These are phyloP conservation scores for Atopsyche davidsoni DNA, from an alignment of 1,140 invertebrate genomes.

Conservation along the genomic window DNA sequence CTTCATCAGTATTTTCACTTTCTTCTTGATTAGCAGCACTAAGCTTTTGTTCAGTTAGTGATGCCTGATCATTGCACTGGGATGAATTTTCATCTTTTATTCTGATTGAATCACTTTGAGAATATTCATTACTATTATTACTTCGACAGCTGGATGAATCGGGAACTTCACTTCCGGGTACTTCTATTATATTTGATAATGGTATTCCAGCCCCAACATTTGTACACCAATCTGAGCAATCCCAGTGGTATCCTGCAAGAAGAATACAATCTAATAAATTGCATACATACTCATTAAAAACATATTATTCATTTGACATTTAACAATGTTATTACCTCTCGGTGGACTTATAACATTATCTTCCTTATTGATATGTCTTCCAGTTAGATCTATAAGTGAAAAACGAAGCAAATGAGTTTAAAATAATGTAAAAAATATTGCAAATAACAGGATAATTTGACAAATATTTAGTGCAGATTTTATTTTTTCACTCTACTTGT, in stretches of 20 bases:
- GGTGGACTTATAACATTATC: slow-evolving; percentile 26
- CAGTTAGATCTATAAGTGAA: slow-evolving; percentile 20
- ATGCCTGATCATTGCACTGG: not conserved
- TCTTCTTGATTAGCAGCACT: slow-evolving; percentile 7
- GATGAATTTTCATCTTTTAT: not conserved
- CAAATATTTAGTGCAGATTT: too few species aligned
- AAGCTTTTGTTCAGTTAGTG: slow-evolving; percentile 3
- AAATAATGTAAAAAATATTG: too few species aligned
- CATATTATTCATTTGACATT: too few species aligned
- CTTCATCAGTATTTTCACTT: slow-evolving; percentile 14
- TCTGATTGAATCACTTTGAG: slow-evolving; percentile 1
- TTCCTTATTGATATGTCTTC: slow-evolving; percentile 19
- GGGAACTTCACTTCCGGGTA: slow-evolving; percentile 75
- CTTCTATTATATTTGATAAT: slow-evolving; percentile 79
- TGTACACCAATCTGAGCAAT: slow-evolving; percentile 80
- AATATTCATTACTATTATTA: slow-evolving; percentile 75
- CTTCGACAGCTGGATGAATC: slow-evolving; percentile 82
- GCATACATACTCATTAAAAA: too few species aligned
- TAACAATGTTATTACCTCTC: too few species aligned
- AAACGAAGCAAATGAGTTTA: not conserved
- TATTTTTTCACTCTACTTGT: too few species aligned
- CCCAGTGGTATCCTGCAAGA: slow-evolving; percentile 70
- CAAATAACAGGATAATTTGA: too few species aligned
- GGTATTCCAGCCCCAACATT: slow-evolving; percentile 61
- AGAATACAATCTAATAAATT: too few species aligned